Conservation (phyloP, 2,113 vertebrate genomes). For the Cepphus grylle region DNA sequence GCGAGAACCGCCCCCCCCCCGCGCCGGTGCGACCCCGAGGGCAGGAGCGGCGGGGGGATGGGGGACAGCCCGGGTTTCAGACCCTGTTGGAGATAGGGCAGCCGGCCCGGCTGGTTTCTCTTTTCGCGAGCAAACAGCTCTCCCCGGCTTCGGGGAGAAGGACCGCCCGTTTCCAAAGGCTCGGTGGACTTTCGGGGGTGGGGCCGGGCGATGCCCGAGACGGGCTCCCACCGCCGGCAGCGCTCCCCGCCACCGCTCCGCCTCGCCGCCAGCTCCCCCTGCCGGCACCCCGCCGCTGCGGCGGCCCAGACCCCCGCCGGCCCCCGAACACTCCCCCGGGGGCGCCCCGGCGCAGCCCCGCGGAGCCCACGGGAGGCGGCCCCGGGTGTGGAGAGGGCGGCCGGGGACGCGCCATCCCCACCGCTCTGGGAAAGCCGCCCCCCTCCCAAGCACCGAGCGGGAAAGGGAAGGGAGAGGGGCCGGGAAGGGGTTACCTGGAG, state of each 20-base stretch:
- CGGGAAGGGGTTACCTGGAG: neutral
- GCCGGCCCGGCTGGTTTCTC: neutral
- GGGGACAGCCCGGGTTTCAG: neutral
- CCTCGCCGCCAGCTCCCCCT: constrained; percentile 68
- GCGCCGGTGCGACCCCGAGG: neutral
- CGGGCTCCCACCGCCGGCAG: neutral
- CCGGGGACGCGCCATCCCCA: too few species aligned
- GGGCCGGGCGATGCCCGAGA: neutral
- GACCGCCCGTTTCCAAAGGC: neutral
- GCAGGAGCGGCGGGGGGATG: neutral
- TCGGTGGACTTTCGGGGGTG: neutral
- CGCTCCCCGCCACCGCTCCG: neutral
- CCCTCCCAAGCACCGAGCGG: neutral
- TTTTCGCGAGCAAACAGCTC: neutral
- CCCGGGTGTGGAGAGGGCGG: neutral
- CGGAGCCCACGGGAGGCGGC: neutral
- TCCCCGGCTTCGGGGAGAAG: neutral
- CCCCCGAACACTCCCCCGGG: neutral
- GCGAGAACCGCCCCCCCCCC: neutral
- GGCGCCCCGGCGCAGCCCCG: neutral
- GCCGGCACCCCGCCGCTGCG: neutral
- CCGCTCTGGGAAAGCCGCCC: too few species aligned
- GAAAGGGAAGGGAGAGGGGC: neutral
- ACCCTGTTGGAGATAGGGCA: neutral
- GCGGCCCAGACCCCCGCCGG: neutral